phyloP scores from a whole-genome alignment of 1,140 invertebrate species.

The Lerema accius region DNA sequence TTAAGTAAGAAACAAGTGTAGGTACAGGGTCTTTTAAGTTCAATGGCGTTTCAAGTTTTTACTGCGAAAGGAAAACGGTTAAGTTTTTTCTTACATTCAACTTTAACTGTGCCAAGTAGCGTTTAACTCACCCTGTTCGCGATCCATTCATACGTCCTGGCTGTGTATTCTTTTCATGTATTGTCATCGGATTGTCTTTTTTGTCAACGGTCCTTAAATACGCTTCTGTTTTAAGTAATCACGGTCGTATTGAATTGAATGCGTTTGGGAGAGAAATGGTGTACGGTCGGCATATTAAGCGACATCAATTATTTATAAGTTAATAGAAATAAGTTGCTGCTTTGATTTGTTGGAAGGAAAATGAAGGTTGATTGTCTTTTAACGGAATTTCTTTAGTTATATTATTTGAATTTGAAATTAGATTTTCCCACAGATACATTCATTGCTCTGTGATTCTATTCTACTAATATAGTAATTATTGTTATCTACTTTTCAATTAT shows the following conservation, averaged over 20 bases:
- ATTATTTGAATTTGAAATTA: too few species aligned
- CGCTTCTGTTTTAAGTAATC: constrained; percentile 58
- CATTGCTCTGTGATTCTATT: too few species aligned
- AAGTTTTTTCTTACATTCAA: constrained; percentile 34
- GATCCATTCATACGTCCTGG: constrained; percentile 56
- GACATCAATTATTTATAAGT: constrained; percentile 8
- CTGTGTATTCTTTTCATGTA: constrained; percentile 39
- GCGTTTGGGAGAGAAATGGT: constrained; percentile 46
- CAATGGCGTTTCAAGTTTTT: constrained; percentile 15
- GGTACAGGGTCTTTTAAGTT: too few species aligned
- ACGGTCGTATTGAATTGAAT: constrained; percentile 66
- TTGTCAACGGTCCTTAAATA: constrained; percentile 56
- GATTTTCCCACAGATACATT: too few species aligned
- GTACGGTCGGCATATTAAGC: constrained; percentile 38
- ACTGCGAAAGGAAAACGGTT: constrained; percentile 8
- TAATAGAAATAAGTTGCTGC: neutral
- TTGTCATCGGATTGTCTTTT: constrained; percentile 44
- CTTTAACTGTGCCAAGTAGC: constrained; percentile 27
- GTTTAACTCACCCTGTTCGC: constrained; percentile 50
- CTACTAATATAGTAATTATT: too few species aligned
- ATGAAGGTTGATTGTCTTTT: too few species aligned
- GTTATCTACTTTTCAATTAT: too few species aligned
- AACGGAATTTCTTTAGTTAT: too few species aligned
- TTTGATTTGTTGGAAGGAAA: too few species aligned
- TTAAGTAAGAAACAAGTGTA: too few species aligned